Base-by-base conservation (phyloP, 30 jellyfish, hydroid and myxozoan genomes). In the Cassiopea andromeda region DNA sequence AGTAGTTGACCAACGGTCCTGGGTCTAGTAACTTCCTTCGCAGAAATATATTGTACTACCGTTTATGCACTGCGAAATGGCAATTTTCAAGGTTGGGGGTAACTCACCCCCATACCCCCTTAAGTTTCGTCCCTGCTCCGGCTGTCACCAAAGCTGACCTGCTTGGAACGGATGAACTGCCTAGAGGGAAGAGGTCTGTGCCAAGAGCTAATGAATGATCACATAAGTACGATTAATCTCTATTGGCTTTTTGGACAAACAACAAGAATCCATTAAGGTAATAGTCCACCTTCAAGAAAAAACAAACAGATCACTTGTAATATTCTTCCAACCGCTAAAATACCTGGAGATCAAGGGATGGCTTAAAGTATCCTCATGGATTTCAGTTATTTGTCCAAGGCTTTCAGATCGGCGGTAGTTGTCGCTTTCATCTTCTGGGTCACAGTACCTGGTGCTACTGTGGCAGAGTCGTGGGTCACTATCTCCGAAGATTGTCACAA, bases 311-410 rank as follows among this genome's bases (percentile, higher is more conserved):
- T 70, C 50, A 70, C 17, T 43, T 19, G n/a, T n/a, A 19, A 38
- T 43, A 0, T 70, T 70, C 79, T 70, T 18, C n/a, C 27, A 4
- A 70, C 79, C 79, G 54, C 79, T 18, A 19, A 70, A 70, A 70
- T 70, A 43, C 79, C 50, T 70, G 49, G 27, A 70, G 79, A 70
- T 70, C 49, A 70, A 70, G 79, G 15, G 54, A 27, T 70, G 79
- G 79, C 54, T 70, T 19, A 19, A 16, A 70, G 79, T n/a, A 9
- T 70, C 46, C 16, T 16, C 57, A 2, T 18, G 79, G 54, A 43
- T 43, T 70, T 70, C 6, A 15, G 38, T 8, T 16, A 16, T 16
- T 70, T 70, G 79, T 70, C 54, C 2, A 8, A 3, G 64, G 64
- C 64, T 54, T 3, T 3, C 64, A 3, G 10, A 14, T 9, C 79